Base-by-base conservation (phyloP, 2,113 vertebrate genomes). In the Sebastes fasciatus region DNA sequence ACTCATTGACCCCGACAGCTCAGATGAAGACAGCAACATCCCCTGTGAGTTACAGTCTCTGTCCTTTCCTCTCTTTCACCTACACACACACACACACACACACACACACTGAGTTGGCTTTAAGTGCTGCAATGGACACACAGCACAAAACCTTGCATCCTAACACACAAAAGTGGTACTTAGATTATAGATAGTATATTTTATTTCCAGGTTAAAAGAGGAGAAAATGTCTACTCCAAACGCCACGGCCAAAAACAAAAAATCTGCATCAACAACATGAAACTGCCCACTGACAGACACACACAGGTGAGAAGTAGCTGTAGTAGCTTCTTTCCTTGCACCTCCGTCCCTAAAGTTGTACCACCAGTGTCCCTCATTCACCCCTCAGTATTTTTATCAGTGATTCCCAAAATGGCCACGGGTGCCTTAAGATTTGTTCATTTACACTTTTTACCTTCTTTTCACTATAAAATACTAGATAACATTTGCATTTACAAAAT, bases 1-100 rank as follows among this genome's bases (percentile, higher is more conserved):
- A 85, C 96, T 99, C 17, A 95, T 96, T 0, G 98, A 99, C 79
- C 97, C 96, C 0, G 97, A 99, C 86, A 96, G 96, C 82, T 98
- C 97, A 0, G 98, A 99, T 0, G 97, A 99, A 0, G 98, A 98
- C 21, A 98, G 95, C 85, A 92, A 96, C 1, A 19, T 88, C 6
- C 84, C 95, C 46, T 96, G 98, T 99, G 91, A 97, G 97, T 93
- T 6, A 46, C 17, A 49, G 21, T 57, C 1, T 40, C 2, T 7
- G 14, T 60, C 2, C 48, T 40, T 61, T 10, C 26, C 19, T 34
- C n/a, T 80, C 4, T 13, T 17, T 34, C 55, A 2, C 42, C 42
- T 1, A 19, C 48, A 13, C 7, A 19, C 23, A 21, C 17, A 60
- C 64, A 14, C 26, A 66, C 21, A n/a, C 49, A 9, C 42, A 65